Evolutionary conservation across 2,888 invertebrate genomes (phyloP).

Genomic region (Heliothis peltigera): DNA sequence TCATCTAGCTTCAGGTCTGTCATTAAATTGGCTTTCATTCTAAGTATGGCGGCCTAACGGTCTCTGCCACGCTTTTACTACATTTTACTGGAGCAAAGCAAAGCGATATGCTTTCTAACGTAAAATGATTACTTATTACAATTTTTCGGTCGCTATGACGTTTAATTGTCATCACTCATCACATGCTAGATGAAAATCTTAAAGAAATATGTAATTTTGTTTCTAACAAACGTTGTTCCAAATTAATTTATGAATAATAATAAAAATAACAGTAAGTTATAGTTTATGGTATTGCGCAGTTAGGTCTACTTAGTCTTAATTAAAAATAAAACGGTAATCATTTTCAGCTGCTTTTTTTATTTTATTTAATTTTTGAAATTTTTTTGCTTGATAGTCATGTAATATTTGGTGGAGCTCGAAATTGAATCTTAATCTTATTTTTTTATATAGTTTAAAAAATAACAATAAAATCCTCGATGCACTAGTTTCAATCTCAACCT

Average conservation of each 20-base stretch:
- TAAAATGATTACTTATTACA: slow-evolving; percentile 53
- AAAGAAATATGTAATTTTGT: not conserved
- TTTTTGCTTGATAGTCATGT: not conserved
- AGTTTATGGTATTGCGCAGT: not conserved
- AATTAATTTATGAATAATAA: too few relatives aligned
- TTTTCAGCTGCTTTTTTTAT: not conserved
- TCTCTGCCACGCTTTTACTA: slow-evolving; percentile 73
- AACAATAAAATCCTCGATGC: too few relatives aligned
- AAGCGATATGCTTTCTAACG: slow-evolving; percentile 83
- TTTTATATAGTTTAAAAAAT: too few relatives aligned
- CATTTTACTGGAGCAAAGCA: slow-evolving; percentile 84
- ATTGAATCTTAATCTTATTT: too few relatives aligned
- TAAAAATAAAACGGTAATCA: not conserved
- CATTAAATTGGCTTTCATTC: slow-evolving; percentile 65
- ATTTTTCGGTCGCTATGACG: slow-evolving; percentile 48
- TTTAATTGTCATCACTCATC: slow-evolving; percentile 5
- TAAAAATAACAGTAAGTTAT: too few relatives aligned
- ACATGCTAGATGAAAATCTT: slow-evolving; percentile 13
- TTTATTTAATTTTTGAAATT: not conserved
- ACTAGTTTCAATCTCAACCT: too few relatives aligned
- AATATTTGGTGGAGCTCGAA: not conserved
- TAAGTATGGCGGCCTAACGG: slow-evolving; percentile 68
- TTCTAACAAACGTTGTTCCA: not conserved
- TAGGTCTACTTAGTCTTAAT: not conserved
- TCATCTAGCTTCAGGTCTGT: slow-evolving; percentile 56